Evolutionary conservation across 2,797 vertebrate genomes (phyloP).

Genomic region (Betta splendens): DNA sequence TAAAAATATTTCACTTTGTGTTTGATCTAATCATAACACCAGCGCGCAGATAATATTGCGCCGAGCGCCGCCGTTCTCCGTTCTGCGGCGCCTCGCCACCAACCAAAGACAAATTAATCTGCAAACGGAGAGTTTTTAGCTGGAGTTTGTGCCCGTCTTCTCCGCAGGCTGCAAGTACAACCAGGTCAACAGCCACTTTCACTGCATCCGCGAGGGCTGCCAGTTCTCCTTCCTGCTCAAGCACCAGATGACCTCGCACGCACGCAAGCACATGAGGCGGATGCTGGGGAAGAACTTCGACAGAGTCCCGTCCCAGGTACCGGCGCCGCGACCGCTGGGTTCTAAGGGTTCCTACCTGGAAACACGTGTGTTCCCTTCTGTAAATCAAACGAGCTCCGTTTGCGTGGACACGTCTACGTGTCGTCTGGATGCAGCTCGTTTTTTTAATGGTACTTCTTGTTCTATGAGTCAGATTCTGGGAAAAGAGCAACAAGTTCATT

Average conservation of each 20-base stretch:
- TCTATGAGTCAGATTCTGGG: constrained; percentile 51
- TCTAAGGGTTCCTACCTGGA: constrained; percentile 38
- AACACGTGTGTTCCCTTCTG: too few species aligned
- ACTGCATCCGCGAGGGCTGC: constrained; percentile 98
- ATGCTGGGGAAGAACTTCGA: constrained; percentile 99
- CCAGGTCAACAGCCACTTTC: constrained; percentile 99
- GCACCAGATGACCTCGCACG: constrained; percentile 99
- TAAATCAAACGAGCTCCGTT: not conserved
- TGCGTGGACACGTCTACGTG: not conserved
- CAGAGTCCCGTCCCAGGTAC: constrained; percentile 93
- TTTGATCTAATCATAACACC: constrained; percentile 63
- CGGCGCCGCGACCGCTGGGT: constrained; percentile 3
- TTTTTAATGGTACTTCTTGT: constrained; percentile 26
- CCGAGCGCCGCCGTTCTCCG: constrained; percentile 25
- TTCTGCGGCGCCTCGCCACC: constrained; percentile 27
- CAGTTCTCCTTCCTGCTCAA: constrained; percentile 99
- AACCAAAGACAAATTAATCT: constrained; percentile 48
- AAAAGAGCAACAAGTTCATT: constrained; percentile 34
- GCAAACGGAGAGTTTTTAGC: constrained; percentile 39
- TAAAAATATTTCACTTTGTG: constrained; percentile 64
- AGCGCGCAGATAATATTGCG: constrained; percentile 42
- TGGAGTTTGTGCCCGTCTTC: constrained; percentile 28
- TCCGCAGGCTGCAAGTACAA: constrained; percentile 96
- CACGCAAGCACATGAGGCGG: constrained; percentile 98
- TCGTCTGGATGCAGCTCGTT: not conserved